Base-by-base conservation (phyloP, 2,797 vertebrate genomes). In the Sebastes kiyomatsui region DNA sequence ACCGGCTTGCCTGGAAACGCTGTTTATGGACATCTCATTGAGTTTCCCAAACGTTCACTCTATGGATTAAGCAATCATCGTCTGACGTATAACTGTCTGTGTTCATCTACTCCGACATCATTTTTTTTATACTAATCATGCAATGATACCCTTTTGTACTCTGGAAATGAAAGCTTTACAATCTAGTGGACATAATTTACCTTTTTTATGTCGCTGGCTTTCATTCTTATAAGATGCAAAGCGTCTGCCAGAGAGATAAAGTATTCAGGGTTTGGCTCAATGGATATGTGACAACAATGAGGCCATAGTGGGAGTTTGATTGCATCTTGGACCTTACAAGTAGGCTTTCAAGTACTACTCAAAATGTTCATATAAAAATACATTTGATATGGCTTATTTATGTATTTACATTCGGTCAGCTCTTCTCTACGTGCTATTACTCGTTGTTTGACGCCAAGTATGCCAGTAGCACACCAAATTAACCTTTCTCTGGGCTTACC, bases 11-110 rank as follows among this genome's bases (percentile, higher is more conserved):
- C 76, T 64, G 91, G 85, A 92, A 92, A 79, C 23, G 75, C 60
- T 35, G 77, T 32, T 82, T 80, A 79, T 78, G 77, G 86, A 79
- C 71, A 59, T 91, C 86, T 85, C 87, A 89, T 83, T 83, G 87
- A 89, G 81, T 92, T 92, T 90, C 87, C 88, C 79, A 88, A 89
- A 91, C 67, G 16, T 72, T 90, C 79, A 76, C 75, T 87, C 79
- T 77, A 88, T 86, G 60, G 88, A 92, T 91, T 87, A 89, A 87
- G 74, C 81, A 88, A 91, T 90, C 80, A 82, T 59, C 0, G 30
- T 66, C 77, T 83, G 85, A 81, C 33, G 71, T 79, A 76, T 72
- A 75, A 68, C 35, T 77, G 80, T 76, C 85, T 52, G 61, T 52
- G 54, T 58, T 49, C 38, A 71, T 92, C 66, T 67, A 27, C 65